Conservation (phyloP, 2,888 invertebrate genomes). For the Dione vanillae region DNA sequence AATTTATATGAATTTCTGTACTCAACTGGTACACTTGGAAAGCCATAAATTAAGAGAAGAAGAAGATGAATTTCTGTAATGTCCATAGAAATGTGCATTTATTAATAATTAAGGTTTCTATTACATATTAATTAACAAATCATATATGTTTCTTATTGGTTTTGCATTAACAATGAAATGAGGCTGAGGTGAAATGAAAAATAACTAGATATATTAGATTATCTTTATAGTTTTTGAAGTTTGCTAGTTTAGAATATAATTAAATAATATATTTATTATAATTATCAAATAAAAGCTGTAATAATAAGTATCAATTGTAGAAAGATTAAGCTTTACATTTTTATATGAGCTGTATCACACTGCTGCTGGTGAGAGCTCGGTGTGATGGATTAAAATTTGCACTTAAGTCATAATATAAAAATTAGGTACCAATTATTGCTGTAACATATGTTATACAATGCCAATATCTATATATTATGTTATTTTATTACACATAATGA, state of each 20-base stretch:
- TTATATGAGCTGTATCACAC: slow-evolving; percentile 31
- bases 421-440: slow-evolving; percentile 41
- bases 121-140: slow-evolving; percentile 16
- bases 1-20: background rate
- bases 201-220: slow-evolving; percentile 7
- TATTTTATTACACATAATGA: slow-evolving; percentile 41
- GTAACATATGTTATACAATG: slow-evolving; percentile 36
- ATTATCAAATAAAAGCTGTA: slow-evolving; percentile 29
- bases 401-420: slow-evolving; percentile 28
- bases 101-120: slow-evolving; percentile 16
- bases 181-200: background rate
- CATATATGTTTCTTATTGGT: background rate
- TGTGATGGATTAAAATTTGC: slow-evolving; percentile 22
- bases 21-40: too few species aligned
- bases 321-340: slow-evolving; percentile 35
- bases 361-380: slow-evolving; percentile 12
- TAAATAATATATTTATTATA: slow-evolving; percentile 25
- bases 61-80: too few species aligned
- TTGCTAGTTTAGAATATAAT: slow-evolving; percentile 18
- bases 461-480: slow-evolving; percentile 37
- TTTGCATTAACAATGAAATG: slow-evolving; percentile 12
- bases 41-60: too few species aligned
- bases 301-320: slow-evolving; percentile 29
- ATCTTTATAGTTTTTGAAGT: slow-evolving; percentile 13
- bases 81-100: slow-evolving; percentile 16